Conservation (phyloP, 2,888 invertebrate genomes). For the Herminia tarsipennalis region DNA sequence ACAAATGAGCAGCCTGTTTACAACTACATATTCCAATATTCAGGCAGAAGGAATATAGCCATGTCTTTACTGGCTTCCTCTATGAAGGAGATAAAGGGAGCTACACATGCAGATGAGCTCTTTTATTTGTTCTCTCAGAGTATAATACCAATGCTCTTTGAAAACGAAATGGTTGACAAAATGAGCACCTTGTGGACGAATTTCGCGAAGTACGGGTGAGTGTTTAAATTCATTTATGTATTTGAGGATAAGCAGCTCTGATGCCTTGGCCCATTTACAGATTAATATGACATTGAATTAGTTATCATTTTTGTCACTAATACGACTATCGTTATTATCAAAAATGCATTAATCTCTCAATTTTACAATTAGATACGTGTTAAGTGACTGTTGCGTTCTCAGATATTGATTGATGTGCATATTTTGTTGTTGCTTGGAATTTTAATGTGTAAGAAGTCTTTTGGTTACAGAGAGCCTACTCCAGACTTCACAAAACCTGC, state of each 20-base stretch:
- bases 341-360: too few relatives aligned
- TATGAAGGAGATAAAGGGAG: conserved; percentile 49
- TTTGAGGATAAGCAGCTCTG: too few relatives aligned
- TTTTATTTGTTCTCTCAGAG: conserved; percentile 69
- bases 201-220: conserved; percentile 72
- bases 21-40: conserved; percentile 64
- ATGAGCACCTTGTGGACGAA: conserved; percentile 72
- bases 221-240: too few relatives aligned
- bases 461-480: conserved; percentile 65
- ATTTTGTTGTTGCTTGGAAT: too few relatives aligned
- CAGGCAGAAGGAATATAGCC: conserved; percentile 57
- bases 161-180: conserved; percentile 60
- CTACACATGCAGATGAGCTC: conserved; percentile 70
- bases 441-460: too few relatives aligned
- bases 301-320: too few relatives aligned
- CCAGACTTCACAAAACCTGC: conserved; percentile 56
- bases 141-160: conserved; percentile 51
- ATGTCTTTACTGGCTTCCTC: conserved; percentile 46
- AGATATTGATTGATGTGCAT: too few relatives aligned
- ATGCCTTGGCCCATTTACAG: too few relatives aligned
- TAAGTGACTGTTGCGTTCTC: too few relatives aligned
- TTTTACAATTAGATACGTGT: too few relatives aligned
- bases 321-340: too few relatives aligned
- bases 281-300: too few relatives aligned
- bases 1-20: conserved; percentile 58